A percentile compares a stretch with the other conserved stretches of the same genome.
Conservation (phyloP, 1,140 invertebrate genomes). For the Zeugodacus cucurbitae region DNA sequence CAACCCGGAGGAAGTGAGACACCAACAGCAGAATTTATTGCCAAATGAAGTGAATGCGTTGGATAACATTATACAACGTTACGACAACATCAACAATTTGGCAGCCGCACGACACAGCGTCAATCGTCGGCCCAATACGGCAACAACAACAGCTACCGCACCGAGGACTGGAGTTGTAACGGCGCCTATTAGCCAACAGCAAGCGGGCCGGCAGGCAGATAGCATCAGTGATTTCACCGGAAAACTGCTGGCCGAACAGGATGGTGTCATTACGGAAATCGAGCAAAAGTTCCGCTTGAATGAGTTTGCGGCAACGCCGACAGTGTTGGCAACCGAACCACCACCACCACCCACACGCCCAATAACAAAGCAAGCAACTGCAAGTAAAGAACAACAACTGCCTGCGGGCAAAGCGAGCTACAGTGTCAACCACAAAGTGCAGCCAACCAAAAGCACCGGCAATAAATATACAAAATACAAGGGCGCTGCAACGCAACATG, state of each 20-base stretch:
- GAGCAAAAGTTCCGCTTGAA: conserved; percentile 61
- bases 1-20: background rate
- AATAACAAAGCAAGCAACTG: background rate
- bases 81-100: conserved; percentile 14
- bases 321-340: background rate
- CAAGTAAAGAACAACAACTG: background rate
- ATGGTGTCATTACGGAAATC: conserved; percentile 62
- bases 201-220: background rate
- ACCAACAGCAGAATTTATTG: conserved; percentile 61
- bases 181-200: background rate
- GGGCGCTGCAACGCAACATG: background rate
- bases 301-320: conserved; percentile 45
- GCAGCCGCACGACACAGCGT: conserved; percentile 34
- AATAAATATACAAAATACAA: background rate
- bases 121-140: conserved; percentile 37
- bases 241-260: conserved; percentile 59
- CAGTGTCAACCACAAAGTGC: conserved; percentile 19
- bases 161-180: background rate
- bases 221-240: conserved; percentile 56
- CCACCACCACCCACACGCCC: no score
- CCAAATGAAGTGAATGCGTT: conserved; percentile 59
- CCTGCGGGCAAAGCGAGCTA: background rate
- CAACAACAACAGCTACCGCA: conserved; percentile 41
- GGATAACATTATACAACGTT: conserved; percentile 16
- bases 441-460: background rate